Evolutionary conservation across 1,140 invertebrate genomes (phyloP).

Genomic region (Macrostomum lignano): DNA sequence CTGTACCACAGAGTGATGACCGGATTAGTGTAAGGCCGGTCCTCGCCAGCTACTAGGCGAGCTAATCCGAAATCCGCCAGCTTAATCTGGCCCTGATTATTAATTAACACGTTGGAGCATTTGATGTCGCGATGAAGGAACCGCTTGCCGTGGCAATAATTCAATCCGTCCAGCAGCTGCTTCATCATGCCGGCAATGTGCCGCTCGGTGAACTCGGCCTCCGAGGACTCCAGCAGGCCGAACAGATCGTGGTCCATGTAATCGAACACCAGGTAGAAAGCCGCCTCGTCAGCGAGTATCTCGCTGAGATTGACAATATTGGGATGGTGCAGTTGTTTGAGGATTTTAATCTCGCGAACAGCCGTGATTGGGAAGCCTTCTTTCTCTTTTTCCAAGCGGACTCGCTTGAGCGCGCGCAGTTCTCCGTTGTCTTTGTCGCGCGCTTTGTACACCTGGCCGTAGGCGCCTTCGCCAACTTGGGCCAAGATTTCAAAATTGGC

Average conservation of each 20-base stretch:
- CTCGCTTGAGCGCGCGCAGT: slow-evolving; percentile 92
- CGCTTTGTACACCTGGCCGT: slow-evolving; percentile 97
- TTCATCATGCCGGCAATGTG: slow-evolving; percentile 94
- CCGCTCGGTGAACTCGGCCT: slow-evolving; percentile 71
- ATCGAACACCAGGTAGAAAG: slow-evolving; percentile 92
- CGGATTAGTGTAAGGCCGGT: slow-evolving; percentile 81
- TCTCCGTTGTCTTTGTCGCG: slow-evolving; percentile 55
- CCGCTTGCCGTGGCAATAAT: slow-evolving; percentile 89
- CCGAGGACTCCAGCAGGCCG: slow-evolving; percentile 78
- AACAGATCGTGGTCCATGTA: slow-evolving; percentile 99
- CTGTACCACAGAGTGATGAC: slow-evolving; percentile 97
- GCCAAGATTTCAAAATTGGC: slow-evolving; percentile 61
- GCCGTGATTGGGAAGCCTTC: slow-evolving; percentile 98
- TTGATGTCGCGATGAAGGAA: slow-evolving; percentile 97
- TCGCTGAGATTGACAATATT: slow-evolving; percentile 92
- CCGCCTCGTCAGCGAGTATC: slow-evolving; percentile 87
- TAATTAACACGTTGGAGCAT: slow-evolving; percentile 97
- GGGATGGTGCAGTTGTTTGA: slow-evolving; percentile 76
- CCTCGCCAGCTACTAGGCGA: slow-evolving; percentile 55
- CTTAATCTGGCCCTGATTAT: slow-evolving; percentile 96
- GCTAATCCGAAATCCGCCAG: slow-evolving; percentile 91
- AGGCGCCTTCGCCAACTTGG: slow-evolving; percentile 92
- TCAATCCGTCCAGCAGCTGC: slow-evolving; percentile 73
- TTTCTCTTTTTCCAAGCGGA: slow-evolving; percentile 88
- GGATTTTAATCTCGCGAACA: slow-evolving; percentile 89